Conservation (phyloP, 2,797 vertebrate species). For the Semaprochilodus insignis region DNA sequence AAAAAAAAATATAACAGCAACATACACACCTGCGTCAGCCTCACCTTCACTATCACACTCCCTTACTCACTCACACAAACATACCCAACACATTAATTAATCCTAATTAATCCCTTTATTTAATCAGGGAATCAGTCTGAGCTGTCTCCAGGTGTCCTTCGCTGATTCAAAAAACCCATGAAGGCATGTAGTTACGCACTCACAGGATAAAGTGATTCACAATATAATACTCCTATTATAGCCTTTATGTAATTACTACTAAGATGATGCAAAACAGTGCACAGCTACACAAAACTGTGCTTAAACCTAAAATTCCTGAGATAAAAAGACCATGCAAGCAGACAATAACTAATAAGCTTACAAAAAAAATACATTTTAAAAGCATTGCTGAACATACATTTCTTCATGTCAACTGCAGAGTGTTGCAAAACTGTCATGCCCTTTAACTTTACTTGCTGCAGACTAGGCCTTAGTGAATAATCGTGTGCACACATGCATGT, state of each 20-base stretch:
- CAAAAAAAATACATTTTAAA: background rate
- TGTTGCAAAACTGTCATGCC: background rate
- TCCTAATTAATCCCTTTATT: constrained; percentile 22
- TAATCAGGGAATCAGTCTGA: background rate
- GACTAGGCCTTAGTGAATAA: background rate
- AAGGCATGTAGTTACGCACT: background rate
- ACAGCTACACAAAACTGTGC: background rate
- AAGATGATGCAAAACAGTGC: background rate
- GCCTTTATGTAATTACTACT: background rate
- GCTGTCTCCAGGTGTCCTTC: background rate
- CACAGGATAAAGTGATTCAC: background rate
- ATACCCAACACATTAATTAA: constrained; percentile 1
- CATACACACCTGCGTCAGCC: too few species aligned
- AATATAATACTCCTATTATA: background rate
- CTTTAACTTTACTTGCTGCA: background rate
- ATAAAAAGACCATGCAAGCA: background rate
- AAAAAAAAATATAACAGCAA: too few species aligned
- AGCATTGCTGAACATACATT: background rate
- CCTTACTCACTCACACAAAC: background rate
- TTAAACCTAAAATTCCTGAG: too few species aligned
- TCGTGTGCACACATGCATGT: background rate
- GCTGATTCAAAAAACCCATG: background rate
- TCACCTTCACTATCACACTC: background rate
- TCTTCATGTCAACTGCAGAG: background rate
- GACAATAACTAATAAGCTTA: background rate